Evolutionary conservation across 2,113 vertebrate species (phyloP).

Genomic region (Scolopax mira): DNA sequence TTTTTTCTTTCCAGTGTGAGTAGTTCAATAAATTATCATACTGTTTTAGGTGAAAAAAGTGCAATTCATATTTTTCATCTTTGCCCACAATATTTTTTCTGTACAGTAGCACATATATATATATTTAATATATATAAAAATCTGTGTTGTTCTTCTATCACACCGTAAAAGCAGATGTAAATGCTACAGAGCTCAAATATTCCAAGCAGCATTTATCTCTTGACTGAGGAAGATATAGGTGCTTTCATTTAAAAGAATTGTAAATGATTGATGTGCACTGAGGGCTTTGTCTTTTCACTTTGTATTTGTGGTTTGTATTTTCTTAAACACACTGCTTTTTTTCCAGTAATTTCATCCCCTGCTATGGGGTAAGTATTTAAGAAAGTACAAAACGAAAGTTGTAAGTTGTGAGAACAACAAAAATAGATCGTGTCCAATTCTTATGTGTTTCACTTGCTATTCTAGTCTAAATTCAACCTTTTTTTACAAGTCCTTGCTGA

Average conservation of each 20-base stretch:
- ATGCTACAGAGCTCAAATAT: neutral
- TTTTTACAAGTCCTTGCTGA: neutral
- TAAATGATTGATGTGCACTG: neutral
- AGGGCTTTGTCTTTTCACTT: neutral
- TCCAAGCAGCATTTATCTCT: neutral
- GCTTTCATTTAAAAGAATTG: neutral
- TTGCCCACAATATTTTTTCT: neutral
- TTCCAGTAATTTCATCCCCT: slow-evolving; percentile 21
- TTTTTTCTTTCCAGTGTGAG: neutral
- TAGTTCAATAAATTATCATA: neutral
- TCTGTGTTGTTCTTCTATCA: neutral
- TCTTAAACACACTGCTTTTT: slow-evolving; percentile 18
- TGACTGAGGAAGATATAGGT: neutral
- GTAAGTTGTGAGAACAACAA: slow-evolving; percentile 16
- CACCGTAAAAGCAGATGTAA: neutral
- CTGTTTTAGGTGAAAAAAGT: neutral
- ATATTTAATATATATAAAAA: neutral
- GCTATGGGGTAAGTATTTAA: slow-evolving; percentile 53
- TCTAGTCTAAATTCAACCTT: neutral
- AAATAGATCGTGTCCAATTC: slow-evolving; percentile 34
- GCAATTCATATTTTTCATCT: neutral
- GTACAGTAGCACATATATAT: neutral
- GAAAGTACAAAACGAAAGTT: slow-evolving; percentile 37
- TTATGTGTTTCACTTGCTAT: neutral
- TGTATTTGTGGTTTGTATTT: neutral